Percentiles rank a stretch among this genome's conserved stretches.
Evolutionary conservation across 2,113 vertebrate species (phyloP).

Genomic region (Dicentrarchus labrax): DNA sequence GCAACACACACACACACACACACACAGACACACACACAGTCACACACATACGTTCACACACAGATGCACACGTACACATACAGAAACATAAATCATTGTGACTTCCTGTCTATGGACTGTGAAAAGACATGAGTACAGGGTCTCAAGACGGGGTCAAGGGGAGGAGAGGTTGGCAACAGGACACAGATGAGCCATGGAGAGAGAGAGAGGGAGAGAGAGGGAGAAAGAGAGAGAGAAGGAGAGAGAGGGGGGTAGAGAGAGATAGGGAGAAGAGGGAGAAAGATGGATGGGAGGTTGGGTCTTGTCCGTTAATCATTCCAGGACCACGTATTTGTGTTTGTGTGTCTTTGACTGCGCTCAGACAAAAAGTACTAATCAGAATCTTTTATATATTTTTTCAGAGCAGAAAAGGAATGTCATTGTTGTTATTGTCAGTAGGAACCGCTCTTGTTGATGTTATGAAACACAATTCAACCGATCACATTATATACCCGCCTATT

Average conservation of each 20-base stretch:
- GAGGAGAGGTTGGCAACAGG: slow-evolving; percentile 57
- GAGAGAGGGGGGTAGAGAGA: slow-evolving; percentile 44
- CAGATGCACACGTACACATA: slow-evolving; percentile 11
- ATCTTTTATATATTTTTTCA: too few relatives aligned
- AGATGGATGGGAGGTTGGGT: slow-evolving; percentile 62
- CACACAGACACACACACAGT: slow-evolving; percentile 6
- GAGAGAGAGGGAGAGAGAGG: slow-evolving; percentile 34
- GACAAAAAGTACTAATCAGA: neutral
- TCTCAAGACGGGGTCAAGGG: slow-evolving; percentile 55
- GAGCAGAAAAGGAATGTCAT: too few relatives aligned
- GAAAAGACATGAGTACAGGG: slow-evolving; percentile 46
- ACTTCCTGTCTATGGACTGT: slow-evolving; percentile 46
- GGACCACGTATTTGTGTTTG: slow-evolving; percentile 19
- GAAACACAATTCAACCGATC: too few relatives aligned
- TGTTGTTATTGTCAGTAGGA: too few relatives aligned
- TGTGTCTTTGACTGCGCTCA: slow-evolving; percentile 4
- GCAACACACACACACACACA: slow-evolving; percentile 13
- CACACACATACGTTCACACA: slow-evolving; percentile 9
- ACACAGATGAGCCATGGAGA: slow-evolving; percentile 56
- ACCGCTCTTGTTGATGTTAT: too few relatives aligned
- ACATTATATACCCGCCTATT: too few relatives aligned
- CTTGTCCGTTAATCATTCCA: slow-evolving; percentile 58
- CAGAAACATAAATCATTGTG: slow-evolving; percentile 55
- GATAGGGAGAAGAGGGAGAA: slow-evolving; percentile 44
- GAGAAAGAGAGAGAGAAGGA: slow-evolving; percentile 51